Evolutionary conservation across 2,113 vertebrate species (phyloP).

Genomic region (Phalacrocorax aristotelis): DNA sequence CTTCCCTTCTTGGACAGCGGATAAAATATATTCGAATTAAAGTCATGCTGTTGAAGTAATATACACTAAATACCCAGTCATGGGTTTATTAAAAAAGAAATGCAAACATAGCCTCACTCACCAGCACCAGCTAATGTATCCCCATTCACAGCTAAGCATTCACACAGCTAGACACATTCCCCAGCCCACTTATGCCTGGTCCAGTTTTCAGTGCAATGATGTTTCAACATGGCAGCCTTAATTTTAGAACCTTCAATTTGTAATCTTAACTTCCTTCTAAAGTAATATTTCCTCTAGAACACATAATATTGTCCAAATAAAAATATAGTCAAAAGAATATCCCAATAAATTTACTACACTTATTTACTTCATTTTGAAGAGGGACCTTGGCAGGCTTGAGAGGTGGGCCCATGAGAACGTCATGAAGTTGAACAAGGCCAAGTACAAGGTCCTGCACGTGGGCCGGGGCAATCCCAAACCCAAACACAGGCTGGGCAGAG

Average conservation of each 20-base stretch:
- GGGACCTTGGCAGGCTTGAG: no score
- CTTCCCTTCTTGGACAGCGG: not conserved
- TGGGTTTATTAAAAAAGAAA: not conserved
- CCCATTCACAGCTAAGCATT: not conserved
- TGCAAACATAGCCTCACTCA: not conserved
- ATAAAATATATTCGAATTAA: not conserved
- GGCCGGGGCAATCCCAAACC: no score
- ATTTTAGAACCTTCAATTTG: not conserved
- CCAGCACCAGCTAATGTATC: not conserved
- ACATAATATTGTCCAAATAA: not conserved
- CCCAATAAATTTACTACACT: not conserved
- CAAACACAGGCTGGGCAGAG: no score
- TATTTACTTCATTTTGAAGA: not conserved
- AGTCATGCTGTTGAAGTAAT: not conserved
- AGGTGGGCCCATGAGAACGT: no score
- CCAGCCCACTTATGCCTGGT: not conserved
- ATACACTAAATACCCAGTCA: not conserved
- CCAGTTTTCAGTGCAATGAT: not conserved
- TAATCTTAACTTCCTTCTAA: not conserved
- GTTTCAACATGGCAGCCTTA: not conserved
- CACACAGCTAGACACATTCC: not conserved
- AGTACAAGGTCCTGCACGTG: no score
- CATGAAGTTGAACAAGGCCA: no score
- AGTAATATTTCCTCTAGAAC: not conserved
- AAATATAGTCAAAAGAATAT: not conserved